A percentile compares a stretch with the other conserved stretches of the same genome.
Conservation (phyloP, 2,888 invertebrate genomes). For the Leptinotarsa juncta region DNA sequence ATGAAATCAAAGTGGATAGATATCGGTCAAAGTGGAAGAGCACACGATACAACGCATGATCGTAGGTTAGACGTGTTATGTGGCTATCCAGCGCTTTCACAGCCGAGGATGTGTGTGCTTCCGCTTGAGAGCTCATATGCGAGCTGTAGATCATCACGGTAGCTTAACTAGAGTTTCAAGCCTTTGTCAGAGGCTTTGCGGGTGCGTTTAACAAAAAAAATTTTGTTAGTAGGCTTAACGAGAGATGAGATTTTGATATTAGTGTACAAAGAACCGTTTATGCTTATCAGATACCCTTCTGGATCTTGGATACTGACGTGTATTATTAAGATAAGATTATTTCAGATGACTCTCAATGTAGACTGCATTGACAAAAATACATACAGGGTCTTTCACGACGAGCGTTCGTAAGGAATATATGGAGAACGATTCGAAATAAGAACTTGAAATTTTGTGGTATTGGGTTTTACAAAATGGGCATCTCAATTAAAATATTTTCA, state of each 20-base stretch:
- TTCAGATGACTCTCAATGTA: too few species aligned
- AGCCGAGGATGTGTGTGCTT: slow-evolving; percentile 7
- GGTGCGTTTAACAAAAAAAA: neutral
- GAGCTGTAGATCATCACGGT: slow-evolving; percentile 5
- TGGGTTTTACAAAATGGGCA: too few species aligned
- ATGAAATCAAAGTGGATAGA: slow-evolving; percentile 29
- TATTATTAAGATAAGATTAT: too few species aligned
- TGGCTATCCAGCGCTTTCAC: slow-evolving; percentile 1
- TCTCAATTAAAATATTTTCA: too few species aligned
- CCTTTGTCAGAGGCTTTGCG: neutral
- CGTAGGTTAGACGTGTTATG: neutral
- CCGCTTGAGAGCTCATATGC: neutral
- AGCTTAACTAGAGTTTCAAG: neutral
- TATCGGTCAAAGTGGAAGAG: slow-evolving; percentile 14
- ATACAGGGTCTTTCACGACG: too few species aligned
- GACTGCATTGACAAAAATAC: too few species aligned
- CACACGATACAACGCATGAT: slow-evolving; percentile 10
- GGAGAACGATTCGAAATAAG: too few species aligned
- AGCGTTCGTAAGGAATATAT: too few species aligned
- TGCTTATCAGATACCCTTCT: neutral
- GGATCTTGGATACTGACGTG: too few species aligned
- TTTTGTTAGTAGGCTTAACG: neutral
- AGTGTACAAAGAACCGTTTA: neutral
- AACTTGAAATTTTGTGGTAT: too few species aligned
- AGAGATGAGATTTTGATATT: neutral